These are phyloP conservation scores for Halcyon badia DNA, from an alignment of 2,797 vertebrate species.

Conservation along the genomic window DNA sequence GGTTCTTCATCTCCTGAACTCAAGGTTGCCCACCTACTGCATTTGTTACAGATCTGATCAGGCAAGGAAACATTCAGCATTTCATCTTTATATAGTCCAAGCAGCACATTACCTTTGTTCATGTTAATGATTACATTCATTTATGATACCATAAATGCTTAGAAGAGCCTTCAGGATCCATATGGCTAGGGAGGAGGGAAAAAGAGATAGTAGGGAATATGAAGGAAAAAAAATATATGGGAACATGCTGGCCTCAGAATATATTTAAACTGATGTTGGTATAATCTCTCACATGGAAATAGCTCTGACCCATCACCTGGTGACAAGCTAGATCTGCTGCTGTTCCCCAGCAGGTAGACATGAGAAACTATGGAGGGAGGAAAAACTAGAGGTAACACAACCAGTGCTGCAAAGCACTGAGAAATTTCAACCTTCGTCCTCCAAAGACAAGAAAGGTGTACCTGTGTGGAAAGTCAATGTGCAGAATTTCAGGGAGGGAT, in stretches of 20 bases:
- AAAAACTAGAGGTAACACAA: neutral
- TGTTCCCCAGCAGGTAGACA: neutral
- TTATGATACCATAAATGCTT: neutral
- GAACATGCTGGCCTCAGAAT: neutral
- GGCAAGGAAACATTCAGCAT: neutral
- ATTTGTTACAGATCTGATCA: neutral
- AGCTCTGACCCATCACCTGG: neutral
- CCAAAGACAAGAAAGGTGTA: neutral
- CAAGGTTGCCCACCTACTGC: neutral
- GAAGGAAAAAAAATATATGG: neutral
- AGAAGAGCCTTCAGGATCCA: neutral
- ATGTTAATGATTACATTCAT: neutral
- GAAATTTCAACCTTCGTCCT: neutral
- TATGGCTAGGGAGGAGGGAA: neutral
- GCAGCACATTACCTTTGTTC: constrained; percentile 14
- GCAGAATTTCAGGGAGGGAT: neutral
- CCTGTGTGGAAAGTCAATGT: neutral
- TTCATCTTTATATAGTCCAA: neutral
- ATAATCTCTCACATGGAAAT: neutral
- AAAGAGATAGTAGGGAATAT: neutral
- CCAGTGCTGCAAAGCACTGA: neutral
- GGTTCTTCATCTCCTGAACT: neutral
- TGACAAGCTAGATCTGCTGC: neutral
- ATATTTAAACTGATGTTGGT: neutral
- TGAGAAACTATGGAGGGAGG: neutral